Base-by-base conservation (phyloP, 2,888 invertebrate species). In the Parelbella ahira region DNA sequence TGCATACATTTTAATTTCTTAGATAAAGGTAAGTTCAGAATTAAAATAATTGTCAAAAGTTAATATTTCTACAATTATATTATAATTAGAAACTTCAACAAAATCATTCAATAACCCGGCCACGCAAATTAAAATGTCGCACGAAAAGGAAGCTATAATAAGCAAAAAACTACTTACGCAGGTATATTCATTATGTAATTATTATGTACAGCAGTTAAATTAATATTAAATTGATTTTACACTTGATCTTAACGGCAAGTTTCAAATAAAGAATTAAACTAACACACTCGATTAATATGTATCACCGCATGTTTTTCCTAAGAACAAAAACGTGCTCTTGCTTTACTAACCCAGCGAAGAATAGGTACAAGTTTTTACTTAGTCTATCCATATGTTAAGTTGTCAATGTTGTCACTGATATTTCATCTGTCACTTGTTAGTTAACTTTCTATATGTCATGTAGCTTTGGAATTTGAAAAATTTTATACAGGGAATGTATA, bases 131-230 rank as follows among this genome's bases (percentile, higher is more conserved):
- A 63, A 60, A 45, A 49, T 32, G 45, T 44, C 47, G 37, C 32
- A 46, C 45, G 29, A 41, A 48, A 63, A 68, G 66, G 72, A 64
- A 55, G 58, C 49, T 48, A 34, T 54, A 63, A 46, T 50, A 51
- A 51, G 38, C 43, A 51, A 69, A 68, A 65, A 15, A 15, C 57
- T 60, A 56, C 74, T 76, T 55, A 83, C 84, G 67, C 52, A 47
- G 61, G 50, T 44, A 50, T 45, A 47, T 63, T 63, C 79, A 84
- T 84, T 84, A 84, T 83, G 75, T 82, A 84, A 86, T 76, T 48
- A 41, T 43, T 32, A 37, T 6, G 13, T 42, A 12, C 4, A 23
- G 24, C n/a, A n/a, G n/a, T n/a, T n/a, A n/a, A n/a, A n/a, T n/a
- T n/a, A n/a, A n/a, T n/a, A n/a, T n/a, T n/a, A n/a, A n/a, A n/a